Evolutionary conservation across 1,140 invertebrate species (phyloP).

Genomic region (Triops longicaudatus): DNA sequence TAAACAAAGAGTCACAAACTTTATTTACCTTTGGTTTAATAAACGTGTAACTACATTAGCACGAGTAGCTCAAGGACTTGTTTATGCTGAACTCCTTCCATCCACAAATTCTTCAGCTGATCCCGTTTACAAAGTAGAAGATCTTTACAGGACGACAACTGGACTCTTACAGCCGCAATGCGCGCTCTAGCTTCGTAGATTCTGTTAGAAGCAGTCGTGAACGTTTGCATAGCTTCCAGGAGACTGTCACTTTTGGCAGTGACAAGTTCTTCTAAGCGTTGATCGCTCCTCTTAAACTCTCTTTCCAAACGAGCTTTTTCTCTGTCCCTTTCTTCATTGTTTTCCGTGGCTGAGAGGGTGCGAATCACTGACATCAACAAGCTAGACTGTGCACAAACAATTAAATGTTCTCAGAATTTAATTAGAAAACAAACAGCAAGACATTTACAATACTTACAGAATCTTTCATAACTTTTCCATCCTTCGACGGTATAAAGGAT

Average conservation of each 20-base stretch:
- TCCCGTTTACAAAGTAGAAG: conserved; percentile 82
- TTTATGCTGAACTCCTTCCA: conserved; percentile 86
- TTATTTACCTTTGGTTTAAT: background rate
- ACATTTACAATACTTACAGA: background rate
- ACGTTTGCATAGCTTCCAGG: conserved; percentile 76
- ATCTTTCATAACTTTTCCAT: background rate
- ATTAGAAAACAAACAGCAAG: background rate
- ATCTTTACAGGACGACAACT: conserved; percentile 80
- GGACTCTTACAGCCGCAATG: conserved; percentile 75
- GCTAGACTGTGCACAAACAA: conserved; percentile 57
- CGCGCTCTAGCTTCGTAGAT: conserved; percentile 70
- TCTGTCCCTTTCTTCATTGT: conserved; percentile 85
- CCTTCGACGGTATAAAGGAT: background rate
- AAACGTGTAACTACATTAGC: conserved; percentile 60
- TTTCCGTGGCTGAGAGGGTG: conserved; percentile 82
- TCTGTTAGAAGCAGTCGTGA: conserved; percentile 65
- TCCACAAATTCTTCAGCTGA: conserved; percentile 85
- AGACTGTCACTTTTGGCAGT: conserved; percentile 80
- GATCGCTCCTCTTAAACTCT: conserved; percentile 84
- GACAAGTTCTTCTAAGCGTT: conserved; percentile 76
- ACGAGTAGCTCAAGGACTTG: conserved; percentile 76
- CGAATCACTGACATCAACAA: conserved; percentile 87
- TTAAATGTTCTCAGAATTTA: conserved; percentile 27
- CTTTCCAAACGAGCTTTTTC: conserved; percentile 89
- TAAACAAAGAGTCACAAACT: conserved; percentile 31